phyloP scores from a whole-genome alignment of 1,140 invertebrate species.

The Drosophila gunungcola region DNA sequence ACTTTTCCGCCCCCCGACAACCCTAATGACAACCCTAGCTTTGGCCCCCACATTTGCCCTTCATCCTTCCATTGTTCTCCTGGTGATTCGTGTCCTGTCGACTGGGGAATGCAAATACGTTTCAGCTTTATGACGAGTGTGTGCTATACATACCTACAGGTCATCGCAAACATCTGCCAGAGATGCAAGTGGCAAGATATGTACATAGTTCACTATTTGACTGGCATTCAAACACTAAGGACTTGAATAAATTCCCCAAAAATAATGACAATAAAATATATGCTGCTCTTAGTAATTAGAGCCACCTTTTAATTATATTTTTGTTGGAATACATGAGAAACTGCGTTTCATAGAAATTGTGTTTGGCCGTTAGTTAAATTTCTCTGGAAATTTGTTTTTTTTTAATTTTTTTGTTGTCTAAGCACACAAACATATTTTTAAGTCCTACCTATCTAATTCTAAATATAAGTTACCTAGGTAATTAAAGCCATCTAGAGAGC shows the following conservation, averaged over 20 bases:
- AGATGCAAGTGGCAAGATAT: not conserved
- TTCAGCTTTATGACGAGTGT: slow-evolving; percentile 9
- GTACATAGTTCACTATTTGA: not conserved
- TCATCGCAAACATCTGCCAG: not conserved
- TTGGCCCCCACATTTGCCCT: not conserved
- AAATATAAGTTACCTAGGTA: too few species aligned
- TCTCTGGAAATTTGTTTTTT: too few species aligned
- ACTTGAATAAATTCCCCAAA: not conserved
- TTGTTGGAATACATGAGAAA: too few species aligned
- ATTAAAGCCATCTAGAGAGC: not conserved
- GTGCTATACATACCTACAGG: not conserved
- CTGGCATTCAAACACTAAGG: not conserved
- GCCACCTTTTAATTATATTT: too few species aligned
- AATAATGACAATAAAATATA: too few species aligned
- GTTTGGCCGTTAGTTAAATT: too few species aligned
- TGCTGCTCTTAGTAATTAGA: too few species aligned
- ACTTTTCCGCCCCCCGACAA: not conserved
- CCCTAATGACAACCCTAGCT: slow-evolving; percentile 12
- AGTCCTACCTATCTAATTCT: too few species aligned
- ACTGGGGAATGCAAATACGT: slow-evolving; percentile 18
- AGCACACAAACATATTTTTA: too few species aligned
- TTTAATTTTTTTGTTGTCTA: too few species aligned
- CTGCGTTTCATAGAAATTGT: too few species aligned
- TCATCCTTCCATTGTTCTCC: slow-evolving; percentile 12
- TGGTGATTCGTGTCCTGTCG: not conserved